Base-by-base conservation (phyloP, 23 tunicate species). In the Ciona savignyi region DNA sequence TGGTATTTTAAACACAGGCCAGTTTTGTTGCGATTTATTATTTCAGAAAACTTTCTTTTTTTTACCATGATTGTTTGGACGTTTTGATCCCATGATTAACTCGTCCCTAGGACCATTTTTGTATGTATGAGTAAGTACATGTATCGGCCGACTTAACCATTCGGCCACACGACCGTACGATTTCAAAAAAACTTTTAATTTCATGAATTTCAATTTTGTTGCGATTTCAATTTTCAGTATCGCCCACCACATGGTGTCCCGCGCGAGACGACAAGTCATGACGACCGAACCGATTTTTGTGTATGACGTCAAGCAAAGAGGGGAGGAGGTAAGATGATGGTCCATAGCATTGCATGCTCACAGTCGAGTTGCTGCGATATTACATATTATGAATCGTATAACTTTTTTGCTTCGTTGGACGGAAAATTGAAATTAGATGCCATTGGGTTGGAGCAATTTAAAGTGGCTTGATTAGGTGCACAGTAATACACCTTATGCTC, bases 251-350 rank as follows among this genome's bases (percentile, higher is more conserved):
- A 15, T 49, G 20, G 20, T 49, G 20, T 49, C 61, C 20, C 61
- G 61, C 15, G 20, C 20, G 19, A 15, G 61, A 49, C 15, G 20
- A 49, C 61, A 15, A 20, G 15, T 49, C 19, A 49, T 11, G 15
- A 49, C 15, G 15, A 20, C 15, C 20, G 15, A 15, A 11, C 19
- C 61, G 20, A 15, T 49, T 49, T 49, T 49, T 20, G 70, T 76
- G 25, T 67, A 79, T 65, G 95, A 87, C 51, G 86, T 76, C 3
- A 87, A 80, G 60, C 80, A 81, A 35, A 77, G 72, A 23, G 86
- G 86, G 29, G 79, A 81, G 81, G 76, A 81, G 83, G 95, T 81
- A 67, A 60, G 28, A 26, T 20, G 61, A 49, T 11, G 19, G 20
- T 49, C 15, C 15, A 11, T 15, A 15, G 20, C 61, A 49, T 20